These are phyloP conservation scores for Lagria hirta DNA, from an alignment of 2,888 invertebrate genomes.

Conservation along the genomic window DNA sequence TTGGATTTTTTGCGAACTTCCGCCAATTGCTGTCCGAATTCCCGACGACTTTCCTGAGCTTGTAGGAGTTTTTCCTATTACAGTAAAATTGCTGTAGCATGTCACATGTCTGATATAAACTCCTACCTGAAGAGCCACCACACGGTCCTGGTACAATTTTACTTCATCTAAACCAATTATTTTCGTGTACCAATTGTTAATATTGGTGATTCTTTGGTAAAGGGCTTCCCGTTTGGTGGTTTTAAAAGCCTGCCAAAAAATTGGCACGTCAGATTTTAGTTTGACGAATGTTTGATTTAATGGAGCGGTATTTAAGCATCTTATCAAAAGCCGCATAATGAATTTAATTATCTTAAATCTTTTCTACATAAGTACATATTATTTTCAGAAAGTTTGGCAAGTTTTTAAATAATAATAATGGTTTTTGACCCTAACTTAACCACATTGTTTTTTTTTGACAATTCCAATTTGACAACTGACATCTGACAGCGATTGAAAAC, in stretches of 20 bases:
- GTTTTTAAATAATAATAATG: too few relatives aligned
- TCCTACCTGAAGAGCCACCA: constrained; percentile 66
- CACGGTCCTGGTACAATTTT: constrained; percentile 70
- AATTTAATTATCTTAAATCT: too few relatives aligned
- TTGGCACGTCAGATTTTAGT: constrained; percentile 7
- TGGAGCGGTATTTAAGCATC: too few relatives aligned
- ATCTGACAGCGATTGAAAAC: too few relatives aligned
- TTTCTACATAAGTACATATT: too few relatives aligned
- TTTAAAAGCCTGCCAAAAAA: constrained; percentile 11
- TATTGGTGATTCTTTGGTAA: constrained; percentile 53
- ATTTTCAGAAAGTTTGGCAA: too few relatives aligned
- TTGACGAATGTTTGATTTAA: not conserved
- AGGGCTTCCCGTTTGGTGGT: constrained; percentile 6
- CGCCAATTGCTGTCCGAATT: constrained; percentile 62
- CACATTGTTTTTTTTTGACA: too few relatives aligned
- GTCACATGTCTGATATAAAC: constrained; percentile 5
- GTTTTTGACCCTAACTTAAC: too few relatives aligned
- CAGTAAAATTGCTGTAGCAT: constrained; percentile 3
- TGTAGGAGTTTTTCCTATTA: constrained; percentile 66
- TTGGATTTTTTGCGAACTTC: constrained; percentile 66
- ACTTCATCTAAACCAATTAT: constrained; percentile 79
- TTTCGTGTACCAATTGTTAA: constrained; percentile 68
- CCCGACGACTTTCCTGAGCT: constrained; percentile 67
- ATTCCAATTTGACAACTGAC: too few relatives aligned
- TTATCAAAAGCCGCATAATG: too few relatives aligned